Evolutionary conservation across 2,888 invertebrate genomes (phyloP), one percentile per base, ranked within the genome.

Genomic region (Epinotia bilunana): DNA sequence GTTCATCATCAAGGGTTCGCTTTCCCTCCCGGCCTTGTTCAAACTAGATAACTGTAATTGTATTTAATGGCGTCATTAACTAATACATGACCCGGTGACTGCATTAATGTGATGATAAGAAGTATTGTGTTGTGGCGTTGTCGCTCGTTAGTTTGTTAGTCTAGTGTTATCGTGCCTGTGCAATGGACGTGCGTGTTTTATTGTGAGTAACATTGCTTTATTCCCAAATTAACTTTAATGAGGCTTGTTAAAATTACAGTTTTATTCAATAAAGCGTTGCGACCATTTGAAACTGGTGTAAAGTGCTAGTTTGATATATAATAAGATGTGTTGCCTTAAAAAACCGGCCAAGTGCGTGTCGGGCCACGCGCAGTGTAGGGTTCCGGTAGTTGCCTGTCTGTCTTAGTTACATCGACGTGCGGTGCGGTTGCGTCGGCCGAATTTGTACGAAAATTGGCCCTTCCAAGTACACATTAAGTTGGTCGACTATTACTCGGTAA

Each of bases 101-200:
- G 61, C n/a, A 13, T 23, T 28, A 64, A 53, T 33, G 28, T 23
- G 11, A 20, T 9, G 64, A 64, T 64, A 49, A 65, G 16, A 49
- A 65, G 16, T 46, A 62, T 20, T 64, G 49, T 46, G 13, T 49
- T n/a, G 53, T n/a, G n/a, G n/a, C n/a, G n/a, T 53, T n/a, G 53
- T n/a, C 6, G n/a, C 46, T 12, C 13, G 46, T 1, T 16, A 23
- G 16, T 9, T 18, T 39, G 11, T 73, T 18, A 74, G 70, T 74
- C 23, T 9, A 64, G 39, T 60, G 64, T 16, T 60, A 39, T 58
- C 20, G 57, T 39, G 49, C 6, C 9, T 13, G 0, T 18, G n/a
- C 33, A 33, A 74, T 74, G 74, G 74, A 74, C 74, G 70, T 43
- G 58, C 64, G 70, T 3, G 7, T 18, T 2, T 39, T 53, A 11